phyloP scores from a whole-genome alignment of 2,888 invertebrate species.

The Salticus scenicus region DNA sequence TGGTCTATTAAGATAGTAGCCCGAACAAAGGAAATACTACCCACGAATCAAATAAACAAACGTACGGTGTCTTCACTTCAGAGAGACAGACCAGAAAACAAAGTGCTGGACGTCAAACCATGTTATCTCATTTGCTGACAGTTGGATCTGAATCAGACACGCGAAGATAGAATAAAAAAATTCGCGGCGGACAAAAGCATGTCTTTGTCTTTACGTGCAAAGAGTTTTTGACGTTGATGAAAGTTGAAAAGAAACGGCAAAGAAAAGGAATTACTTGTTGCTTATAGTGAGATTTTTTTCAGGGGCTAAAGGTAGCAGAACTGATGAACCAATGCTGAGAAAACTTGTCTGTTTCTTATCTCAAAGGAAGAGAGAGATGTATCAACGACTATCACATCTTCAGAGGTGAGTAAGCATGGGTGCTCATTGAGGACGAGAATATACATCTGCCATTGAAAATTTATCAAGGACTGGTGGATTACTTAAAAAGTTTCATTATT shows the following conservation, averaged over 20 bases:
- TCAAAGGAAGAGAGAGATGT: too few species aligned
- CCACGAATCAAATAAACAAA: slow-evolving; percentile 30
- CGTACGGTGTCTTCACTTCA: slow-evolving; percentile 55
- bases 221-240: slow-evolving; percentile 3
- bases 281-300: not conserved
- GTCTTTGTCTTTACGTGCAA: slow-evolving; percentile 5
- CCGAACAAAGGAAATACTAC: slow-evolving; percentile 33
- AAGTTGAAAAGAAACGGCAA: not conserved
- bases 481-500: too few species aligned
- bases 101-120: slow-evolving; percentile 53
- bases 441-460: too few species aligned
- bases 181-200: slow-evolving; percentile 13
- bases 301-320: not conserved
- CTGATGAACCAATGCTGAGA: not conserved
- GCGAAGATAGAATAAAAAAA: slow-evolving; percentile 33
- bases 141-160: slow-evolving; percentile 64
- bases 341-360: too few species aligned
- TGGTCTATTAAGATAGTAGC: slow-evolving; percentile 42
- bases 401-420: too few species aligned
- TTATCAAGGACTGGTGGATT: too few species aligned
- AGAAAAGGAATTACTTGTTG: slow-evolving; percentile 1
- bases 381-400: too few species aligned
- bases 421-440: too few species aligned
- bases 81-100: slow-evolving; percentile 39
- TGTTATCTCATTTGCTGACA: slow-evolving; percentile 61